phyloP scores from a whole-genome alignment of 1,140 invertebrate genomes.

The Atopsyche davidsoni region DNA sequence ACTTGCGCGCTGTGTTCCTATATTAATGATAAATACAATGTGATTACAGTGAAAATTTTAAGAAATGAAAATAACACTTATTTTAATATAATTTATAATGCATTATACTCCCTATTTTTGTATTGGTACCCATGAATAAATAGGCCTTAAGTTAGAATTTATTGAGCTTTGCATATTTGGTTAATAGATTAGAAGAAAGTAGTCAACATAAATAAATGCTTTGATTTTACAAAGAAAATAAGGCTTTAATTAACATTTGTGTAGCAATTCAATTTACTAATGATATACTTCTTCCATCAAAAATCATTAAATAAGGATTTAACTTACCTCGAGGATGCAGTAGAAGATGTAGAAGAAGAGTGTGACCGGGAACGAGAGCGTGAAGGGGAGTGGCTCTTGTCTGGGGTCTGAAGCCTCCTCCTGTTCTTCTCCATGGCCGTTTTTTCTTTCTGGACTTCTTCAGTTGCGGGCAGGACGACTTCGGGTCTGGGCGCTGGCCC shows the following conservation, averaged over 20 bases:
- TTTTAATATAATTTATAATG: no score
- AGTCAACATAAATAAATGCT: no score
- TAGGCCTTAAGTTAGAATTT: no score
- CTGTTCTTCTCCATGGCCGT: conserved; percentile 23
- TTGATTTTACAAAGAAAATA: no score
- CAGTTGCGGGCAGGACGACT: no score
- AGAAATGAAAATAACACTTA: no score
- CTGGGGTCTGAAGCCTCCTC: conserved; percentile 25
- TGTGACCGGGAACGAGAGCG: conserved; percentile 48
- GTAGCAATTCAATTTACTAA: background rate
- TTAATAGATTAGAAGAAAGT: no score
- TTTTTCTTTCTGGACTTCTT: conserved; percentile 32
- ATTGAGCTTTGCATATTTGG: no score
- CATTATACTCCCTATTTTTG: no score
- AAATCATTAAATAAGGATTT: background rate
- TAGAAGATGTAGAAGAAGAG: conserved; percentile 40
- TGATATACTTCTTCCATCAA: background rate
- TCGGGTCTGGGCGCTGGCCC: conserved; percentile 13
- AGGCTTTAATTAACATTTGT: no score
- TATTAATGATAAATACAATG: conserved; percentile 5
- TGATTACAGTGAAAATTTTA: no score
- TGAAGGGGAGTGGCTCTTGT: conserved; percentile 40
- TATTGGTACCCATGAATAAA: no score
- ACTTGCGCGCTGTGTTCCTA: conserved; percentile 24
- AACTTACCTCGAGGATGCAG: conserved; percentile 44